Evolutionary conservation across 1,140 invertebrate species (phyloP), one percentile per base, ranked within the genome.

Genomic region (Diabrotica undecimpunctata): DNA sequence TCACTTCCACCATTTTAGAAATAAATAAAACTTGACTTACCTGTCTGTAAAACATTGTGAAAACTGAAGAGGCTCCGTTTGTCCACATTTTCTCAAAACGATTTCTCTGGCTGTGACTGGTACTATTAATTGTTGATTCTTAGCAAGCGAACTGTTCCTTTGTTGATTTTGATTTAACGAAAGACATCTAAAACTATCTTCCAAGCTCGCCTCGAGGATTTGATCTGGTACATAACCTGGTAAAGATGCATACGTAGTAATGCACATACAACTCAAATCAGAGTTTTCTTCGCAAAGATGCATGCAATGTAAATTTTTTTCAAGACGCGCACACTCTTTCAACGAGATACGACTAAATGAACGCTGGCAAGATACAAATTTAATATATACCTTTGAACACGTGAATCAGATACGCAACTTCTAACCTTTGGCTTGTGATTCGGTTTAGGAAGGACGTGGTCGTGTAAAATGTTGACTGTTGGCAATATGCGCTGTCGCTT

Each of bases 51-150:
- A 90, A 71, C 83, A 83, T 77, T 82, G 74, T 74, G 83, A 80
- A 79, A 90, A 90, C 55, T 77, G 73, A 63, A 86, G 69, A 36
- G 84, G 80, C 65, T 82, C 81, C n/a, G 74, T 77, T 78, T 90
- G 88, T 64, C 80, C 78, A 75, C 89, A 90, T 76, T 81, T 83
- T 70, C 82, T 79, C 57, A 90, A 78, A 61, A 90, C 84, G 72
- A 86, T 81, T 69, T 85, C 81, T 70, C 80, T 79, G 52, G 84
- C 82, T 60, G 77, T 75, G 10, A 71, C 56, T 2, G 56, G 56
- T 54, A 14, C 54, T 37, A 11, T 35, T n/a, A 61, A 64, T 53
- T 41, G 36, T 25, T 14, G 52, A 10, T 39, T 7, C 5, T 50
- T 68, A 35, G 52, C 4, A 12, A 57, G 13, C 12, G 53, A 7